Evolutionary conservation across 2,888 invertebrate species (phyloP).

Genomic region (Seira ritae): DNA sequence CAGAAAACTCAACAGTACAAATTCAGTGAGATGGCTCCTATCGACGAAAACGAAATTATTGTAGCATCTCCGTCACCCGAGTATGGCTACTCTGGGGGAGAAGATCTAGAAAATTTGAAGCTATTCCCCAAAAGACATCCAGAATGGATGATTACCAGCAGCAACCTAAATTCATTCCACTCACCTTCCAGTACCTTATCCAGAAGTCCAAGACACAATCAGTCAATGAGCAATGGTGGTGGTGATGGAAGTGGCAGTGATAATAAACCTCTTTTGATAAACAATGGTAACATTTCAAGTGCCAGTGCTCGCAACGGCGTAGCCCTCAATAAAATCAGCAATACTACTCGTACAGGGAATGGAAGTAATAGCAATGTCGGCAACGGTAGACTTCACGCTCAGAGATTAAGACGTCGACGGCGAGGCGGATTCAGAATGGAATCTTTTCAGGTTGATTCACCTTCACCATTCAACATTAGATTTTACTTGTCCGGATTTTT

Average conservation of each 20-base stretch:
- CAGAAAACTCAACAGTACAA: constrained; percentile 13
- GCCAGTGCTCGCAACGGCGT: constrained; percentile 60
- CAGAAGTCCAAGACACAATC: constrained; percentile 39
- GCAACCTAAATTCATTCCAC: constrained; percentile 30
- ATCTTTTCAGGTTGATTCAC: constrained; percentile 48
- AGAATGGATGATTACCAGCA: constrained; percentile 37
- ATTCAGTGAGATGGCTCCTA: constrained; percentile 39
- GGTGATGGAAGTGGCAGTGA: too few species aligned
- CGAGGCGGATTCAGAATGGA: constrained; percentile 35
- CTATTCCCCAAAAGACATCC: constrained; percentile 60
- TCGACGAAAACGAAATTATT: constrained; percentile 45
- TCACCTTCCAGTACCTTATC: constrained; percentile 39
- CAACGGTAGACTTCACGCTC: constrained; percentile 58
- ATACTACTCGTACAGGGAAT: constrained; percentile 31
- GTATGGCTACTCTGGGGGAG: constrained; percentile 19
- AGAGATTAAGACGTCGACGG: constrained; percentile 42
- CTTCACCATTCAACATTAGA: too few species aligned
- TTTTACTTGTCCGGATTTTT: background rate
- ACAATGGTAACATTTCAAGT: constrained; percentile 64
- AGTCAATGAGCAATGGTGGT: constrained; percentile 31
- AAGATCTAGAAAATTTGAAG: constrained; percentile 57
- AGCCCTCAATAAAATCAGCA: constrained; percentile 59
- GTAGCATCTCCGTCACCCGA: constrained; percentile 35
- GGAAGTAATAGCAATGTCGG: constrained; percentile 9
- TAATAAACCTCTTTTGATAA: constrained; percentile 55